Evolutionary conservation across 2,797 vertebrate species (phyloP), one percentile per base, ranked within the genome.

Genomic region (Helostoma temminkii): DNA sequence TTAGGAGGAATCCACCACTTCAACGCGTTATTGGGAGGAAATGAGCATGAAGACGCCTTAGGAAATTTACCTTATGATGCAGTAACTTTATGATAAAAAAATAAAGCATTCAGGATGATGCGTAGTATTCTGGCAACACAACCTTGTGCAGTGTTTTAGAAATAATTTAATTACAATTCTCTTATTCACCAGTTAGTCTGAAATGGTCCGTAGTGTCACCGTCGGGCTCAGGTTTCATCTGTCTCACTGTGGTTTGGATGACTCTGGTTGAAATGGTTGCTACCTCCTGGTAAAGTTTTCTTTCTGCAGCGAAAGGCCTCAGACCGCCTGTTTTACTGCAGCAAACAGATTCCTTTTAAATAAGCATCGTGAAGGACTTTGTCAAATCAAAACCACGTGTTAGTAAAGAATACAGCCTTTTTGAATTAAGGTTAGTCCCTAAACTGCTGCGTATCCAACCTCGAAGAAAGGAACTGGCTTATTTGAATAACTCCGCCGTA

Each of bases 351-450:
- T 50, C 76, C 48, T 53, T 78, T 71, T 37, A 53, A 85, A 88
- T 74, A 30, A 64, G 41, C 76, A 56, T 81, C 78, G 58, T 55
- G 60, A 25, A 86, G 81, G 71, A 87, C 73, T 85, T 59, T 16
- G 48, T 67, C 65, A 76, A 86, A 89, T 84, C 54, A 65, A 70
- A 87, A 78, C 70, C 86, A 81, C 77, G 78, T 88, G 88, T 80
- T 6, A 24, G 77, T 76, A 83, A n/a, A 86, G 82, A 75, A 59
- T 47, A 49, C 82, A 81, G 79, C 71, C 78, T 77, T 78, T 15
- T 61, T 76, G 75, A 78, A 88, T 89, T 80, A 82, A 76, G 81
- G 69, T 66, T 71, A 71, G 63, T 72, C 74, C 68, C 26, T 34
- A 1, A 49, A 64, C 59, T 80, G 81, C 71, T 76, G 86, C 80